phyloP scores from a whole-genome alignment of 2,113 vertebrate species.

The Neoarius graeffei region DNA sequence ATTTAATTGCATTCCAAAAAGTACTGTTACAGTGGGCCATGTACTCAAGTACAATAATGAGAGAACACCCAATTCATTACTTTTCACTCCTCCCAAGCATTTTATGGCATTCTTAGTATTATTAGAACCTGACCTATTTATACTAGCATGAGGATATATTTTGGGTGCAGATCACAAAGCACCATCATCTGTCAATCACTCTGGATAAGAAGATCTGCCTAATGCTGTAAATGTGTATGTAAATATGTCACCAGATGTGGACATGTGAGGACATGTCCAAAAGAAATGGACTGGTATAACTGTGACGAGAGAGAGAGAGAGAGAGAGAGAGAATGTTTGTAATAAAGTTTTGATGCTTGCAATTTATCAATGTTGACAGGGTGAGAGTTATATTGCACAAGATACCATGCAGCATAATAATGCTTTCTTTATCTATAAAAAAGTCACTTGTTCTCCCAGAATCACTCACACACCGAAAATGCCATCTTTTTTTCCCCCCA shows the following conservation, averaged over 20 bases:
- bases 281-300: neutral
- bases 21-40: neutral
- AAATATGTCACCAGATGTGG: neutral
- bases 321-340: neutral
- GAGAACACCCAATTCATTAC: neutral
- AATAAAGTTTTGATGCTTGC: neutral
- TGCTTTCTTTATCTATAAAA: constrained; percentile 8
- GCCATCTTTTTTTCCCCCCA: neutral
- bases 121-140: neutral
- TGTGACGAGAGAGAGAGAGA: neutral
- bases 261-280: neutral
- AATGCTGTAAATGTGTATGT: neutral
- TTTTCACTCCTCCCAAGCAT: neutral
- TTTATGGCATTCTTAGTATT: neutral
- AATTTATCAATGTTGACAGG: neutral
- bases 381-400: neutral
- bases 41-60: neutral
- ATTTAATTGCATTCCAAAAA: neutral
- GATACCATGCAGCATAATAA: neutral
- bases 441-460: neutral
- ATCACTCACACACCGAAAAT: neutral
- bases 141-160: neutral
- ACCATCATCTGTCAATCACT: neutral
- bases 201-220: neutral
- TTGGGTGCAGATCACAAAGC: neutral